Evolutionary conservation across 2,113 vertebrate species (phyloP).

Genomic region (Brienomyrus brachyistius): DNA sequence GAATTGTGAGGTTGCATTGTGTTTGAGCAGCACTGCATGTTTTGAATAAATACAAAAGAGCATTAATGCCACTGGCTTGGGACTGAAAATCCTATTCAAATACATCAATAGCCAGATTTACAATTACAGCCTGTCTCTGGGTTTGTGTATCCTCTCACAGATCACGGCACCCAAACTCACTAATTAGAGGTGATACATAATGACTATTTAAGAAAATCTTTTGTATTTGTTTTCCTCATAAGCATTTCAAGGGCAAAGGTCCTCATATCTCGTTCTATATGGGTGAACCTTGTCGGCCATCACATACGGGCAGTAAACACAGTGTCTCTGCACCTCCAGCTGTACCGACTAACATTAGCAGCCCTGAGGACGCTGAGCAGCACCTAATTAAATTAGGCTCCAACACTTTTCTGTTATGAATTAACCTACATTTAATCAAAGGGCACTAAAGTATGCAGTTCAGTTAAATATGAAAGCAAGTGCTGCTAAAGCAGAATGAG

Average conservation of each 20-base stretch:
- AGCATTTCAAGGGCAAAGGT: not conserved
- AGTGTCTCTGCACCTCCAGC: no score
- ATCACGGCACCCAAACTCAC: not conserved
- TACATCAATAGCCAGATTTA: not conserved
- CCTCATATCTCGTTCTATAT: not conserved
- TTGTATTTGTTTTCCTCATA: not conserved
- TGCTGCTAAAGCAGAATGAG: conserved; percentile 14
- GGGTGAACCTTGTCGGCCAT: not conserved
- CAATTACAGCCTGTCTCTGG: not conserved
- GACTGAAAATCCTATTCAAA: conserved; percentile 4
- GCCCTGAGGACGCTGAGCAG: not conserved
- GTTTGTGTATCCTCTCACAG: not conserved
- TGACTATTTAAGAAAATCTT: not conserved
- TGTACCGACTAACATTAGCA: not conserved
- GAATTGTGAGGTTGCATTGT: not conserved
- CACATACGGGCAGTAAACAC: not conserved
- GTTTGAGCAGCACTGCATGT: not conserved
- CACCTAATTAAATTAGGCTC: conserved; percentile 30
- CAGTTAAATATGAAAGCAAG: conserved; percentile 13
- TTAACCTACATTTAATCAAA: conserved; percentile 23
- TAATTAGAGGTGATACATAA: not conserved
- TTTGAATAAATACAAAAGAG: not conserved
- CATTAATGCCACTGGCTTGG: not conserved
- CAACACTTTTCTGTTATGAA: conserved; percentile 17
- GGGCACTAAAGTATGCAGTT: conserved; percentile 19